A percentile compares a stretch with the other conserved stretches of the same genome.
Conservation (phyloP, 1,140 invertebrate species). For the Saccostrea echinata region DNA sequence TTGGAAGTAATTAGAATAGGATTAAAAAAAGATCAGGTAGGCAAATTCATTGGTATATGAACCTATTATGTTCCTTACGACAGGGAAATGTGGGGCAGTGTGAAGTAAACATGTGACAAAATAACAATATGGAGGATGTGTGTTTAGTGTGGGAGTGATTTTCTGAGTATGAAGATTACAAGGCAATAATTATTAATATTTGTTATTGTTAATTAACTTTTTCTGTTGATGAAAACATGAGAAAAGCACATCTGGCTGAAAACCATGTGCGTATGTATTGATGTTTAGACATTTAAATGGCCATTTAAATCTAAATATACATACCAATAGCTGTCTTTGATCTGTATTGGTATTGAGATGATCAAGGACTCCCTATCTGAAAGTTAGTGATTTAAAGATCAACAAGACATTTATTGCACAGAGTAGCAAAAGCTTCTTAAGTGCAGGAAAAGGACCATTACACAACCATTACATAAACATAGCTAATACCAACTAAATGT, state of each 20-base stretch:
- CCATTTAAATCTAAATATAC: slow-evolving; percentile 36
- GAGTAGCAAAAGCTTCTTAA: background rate
- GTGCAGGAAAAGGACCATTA: background rate
- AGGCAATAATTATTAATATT: background rate
- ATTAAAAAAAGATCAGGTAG: background rate
- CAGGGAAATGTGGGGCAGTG: slow-evolving; percentile 26
- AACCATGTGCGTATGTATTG: slow-evolving; percentile 22
- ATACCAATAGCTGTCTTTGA: slow-evolving; percentile 17
- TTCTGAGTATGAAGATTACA: background rate
- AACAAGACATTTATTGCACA: slow-evolving; percentile 14
- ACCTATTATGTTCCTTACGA: background rate
- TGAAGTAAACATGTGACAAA: slow-evolving; percentile 30
- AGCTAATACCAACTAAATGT: background rate
- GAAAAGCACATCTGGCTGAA: background rate
- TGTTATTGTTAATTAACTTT: background rate
- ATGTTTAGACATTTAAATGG: slow-evolving; percentile 15
- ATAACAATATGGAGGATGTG: slow-evolving; percentile 38
- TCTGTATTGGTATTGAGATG: background rate
- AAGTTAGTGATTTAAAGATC: background rate
- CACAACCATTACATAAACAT: background rate
- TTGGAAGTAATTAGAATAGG: slow-evolving; percentile 13
- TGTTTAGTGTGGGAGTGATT: background rate
- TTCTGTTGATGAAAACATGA: background rate
- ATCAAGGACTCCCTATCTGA: background rate
- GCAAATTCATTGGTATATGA: background rate